Evolutionary conservation across 2,888 invertebrate genomes (phyloP).

Genomic region (Syrphus vitripennis): DNA sequence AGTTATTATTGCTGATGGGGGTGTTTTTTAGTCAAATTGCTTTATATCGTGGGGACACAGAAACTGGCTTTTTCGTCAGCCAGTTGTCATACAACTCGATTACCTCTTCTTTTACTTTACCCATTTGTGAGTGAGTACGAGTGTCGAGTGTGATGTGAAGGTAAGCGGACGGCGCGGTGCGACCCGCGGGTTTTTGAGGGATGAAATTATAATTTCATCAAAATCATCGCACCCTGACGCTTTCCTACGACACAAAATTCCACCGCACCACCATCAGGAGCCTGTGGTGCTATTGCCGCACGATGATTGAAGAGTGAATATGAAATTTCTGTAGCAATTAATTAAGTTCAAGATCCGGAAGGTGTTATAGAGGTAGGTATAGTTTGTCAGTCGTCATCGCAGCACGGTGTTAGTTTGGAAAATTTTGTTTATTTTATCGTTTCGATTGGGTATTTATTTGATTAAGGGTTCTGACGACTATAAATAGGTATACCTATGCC

Average conservation of each 20-base stretch:
- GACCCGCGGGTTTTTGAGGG: conserved; percentile 12
- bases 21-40: conserved; percentile 34
- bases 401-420: conserved; percentile 25
- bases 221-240: conserved; percentile 71
- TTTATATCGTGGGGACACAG: conserved; percentile 19
- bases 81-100: conserved; percentile 69
- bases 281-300: not conserved
- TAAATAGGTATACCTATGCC: too few relatives aligned
- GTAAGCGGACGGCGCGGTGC: not conserved
- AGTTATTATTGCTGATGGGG: conserved; percentile 3
- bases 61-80: conserved; percentile 45
- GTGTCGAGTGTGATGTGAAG: not conserved
- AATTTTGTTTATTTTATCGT: conserved; percentile 60
- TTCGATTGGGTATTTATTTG: conserved; percentile 71
- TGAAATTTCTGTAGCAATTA: conserved; percentile 67
- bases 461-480: too few relatives aligned
- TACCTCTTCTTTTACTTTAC: conserved; percentile 61
- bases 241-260: conserved; percentile 11
- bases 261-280: not conserved
- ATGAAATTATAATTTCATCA: conserved; percentile 71
- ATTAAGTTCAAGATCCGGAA: conserved; percentile 69
- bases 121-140: not conserved
- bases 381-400: conserved; percentile 57
- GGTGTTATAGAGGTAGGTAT: conserved; percentile 60
- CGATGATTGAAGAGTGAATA: conserved; percentile 29